A percentile compares a stretch with the other conserved stretches of the same genome.
phyloP scores from a whole-genome alignment of 2,797 vertebrate genomes.

The Spondyliosoma cantharus region DNA sequence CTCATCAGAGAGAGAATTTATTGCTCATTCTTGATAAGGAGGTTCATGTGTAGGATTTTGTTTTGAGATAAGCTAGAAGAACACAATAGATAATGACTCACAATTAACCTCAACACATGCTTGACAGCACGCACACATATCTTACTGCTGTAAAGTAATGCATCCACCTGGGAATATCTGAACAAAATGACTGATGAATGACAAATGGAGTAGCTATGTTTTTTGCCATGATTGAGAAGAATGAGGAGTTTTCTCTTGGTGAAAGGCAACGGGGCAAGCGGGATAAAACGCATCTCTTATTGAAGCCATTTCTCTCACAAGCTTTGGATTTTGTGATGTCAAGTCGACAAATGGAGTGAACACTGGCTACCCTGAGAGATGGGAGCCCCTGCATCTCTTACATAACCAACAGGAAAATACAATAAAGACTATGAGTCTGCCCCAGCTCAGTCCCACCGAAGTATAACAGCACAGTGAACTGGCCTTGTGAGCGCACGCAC shows the following conservation, averaged over 20 bases:
- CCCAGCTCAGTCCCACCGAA: constrained; percentile 26
- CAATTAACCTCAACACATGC: not conserved
- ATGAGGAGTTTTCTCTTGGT: not conserved
- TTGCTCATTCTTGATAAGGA: not conserved
- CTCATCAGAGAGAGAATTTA: not conserved
- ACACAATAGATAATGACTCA: not conserved
- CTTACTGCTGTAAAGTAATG: not conserved
- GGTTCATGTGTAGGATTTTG: not conserved
- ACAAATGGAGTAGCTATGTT: not conserved
- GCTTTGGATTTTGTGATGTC: constrained; percentile 24
- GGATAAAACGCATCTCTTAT: not conserved
- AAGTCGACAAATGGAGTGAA: constrained; percentile 33
- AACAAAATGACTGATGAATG: not conserved
- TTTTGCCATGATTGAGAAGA: not conserved
- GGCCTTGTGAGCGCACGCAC: constrained; percentile 27
- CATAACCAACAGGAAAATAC: constrained; percentile 55
- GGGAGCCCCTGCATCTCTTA: constrained; percentile 56
- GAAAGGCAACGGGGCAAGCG: not conserved
- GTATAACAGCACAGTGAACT: constrained; percentile 28
- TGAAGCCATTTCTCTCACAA: constrained; percentile 12
- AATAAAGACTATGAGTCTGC: constrained; percentile 45
- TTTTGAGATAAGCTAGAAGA: not conserved
- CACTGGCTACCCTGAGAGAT: constrained; percentile 24
- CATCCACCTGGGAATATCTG: not conserved
- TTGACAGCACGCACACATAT: not conserved